Evolutionary conservation across 2,113 vertebrate species (phyloP).

Genomic region (Limnothrissa miodon): DNA sequence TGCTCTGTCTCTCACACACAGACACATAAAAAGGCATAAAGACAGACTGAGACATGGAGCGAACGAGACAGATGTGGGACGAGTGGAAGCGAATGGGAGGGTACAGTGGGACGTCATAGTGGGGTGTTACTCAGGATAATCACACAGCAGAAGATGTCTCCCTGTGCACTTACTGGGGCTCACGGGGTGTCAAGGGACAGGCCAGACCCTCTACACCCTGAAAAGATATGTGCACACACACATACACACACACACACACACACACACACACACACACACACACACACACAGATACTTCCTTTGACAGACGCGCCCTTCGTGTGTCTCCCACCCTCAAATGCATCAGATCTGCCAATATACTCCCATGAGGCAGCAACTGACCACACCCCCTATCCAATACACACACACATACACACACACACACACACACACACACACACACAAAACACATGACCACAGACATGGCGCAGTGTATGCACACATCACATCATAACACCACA

Average conservation of each 20-base stretch:
- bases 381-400: constrained; percentile 64
- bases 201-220: too few relatives aligned
- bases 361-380: constrained; percentile 47
- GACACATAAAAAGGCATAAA: neutral
- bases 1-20: neutral
- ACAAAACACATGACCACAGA: neutral
- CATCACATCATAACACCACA: neutral
- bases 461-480: neutral
- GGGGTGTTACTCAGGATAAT: neutral
- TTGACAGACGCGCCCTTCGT: constrained; percentile 53
- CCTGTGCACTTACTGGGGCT: neutral
- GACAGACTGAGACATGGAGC: neutral
- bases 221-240: neutral
- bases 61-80: neutral
- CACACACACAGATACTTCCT: constrained; percentile 44
- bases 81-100: neutral
- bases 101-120: neutral
- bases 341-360: constrained; percentile 51
- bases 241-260: constrained; percentile 15
- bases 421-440: neutral
- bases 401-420: neutral
- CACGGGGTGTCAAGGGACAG: too few relatives aligned
- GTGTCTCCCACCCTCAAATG: constrained; percentile 60
- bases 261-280: constrained; percentile 29
- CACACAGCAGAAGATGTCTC: neutral